Percentiles rank a stretch among this genome's conserved stretches.
Evolutionary conservation across 2,113 vertebrate genomes (phyloP).

Genomic region (Platysternon megacephalum): DNA sequence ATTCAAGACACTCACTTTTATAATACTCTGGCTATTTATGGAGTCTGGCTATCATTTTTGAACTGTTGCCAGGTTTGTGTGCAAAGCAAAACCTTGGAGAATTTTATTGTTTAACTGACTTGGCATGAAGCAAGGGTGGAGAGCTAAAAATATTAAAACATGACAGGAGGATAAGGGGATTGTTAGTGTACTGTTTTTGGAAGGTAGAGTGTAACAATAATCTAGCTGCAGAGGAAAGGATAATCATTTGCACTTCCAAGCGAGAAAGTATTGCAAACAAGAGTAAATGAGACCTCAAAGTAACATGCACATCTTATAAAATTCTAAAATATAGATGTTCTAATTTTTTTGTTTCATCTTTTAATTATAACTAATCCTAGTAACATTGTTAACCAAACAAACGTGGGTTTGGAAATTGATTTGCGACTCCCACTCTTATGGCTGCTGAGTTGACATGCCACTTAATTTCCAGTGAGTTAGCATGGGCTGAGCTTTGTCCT

Average conservation of each 20-base stretch:
- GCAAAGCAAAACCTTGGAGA: conserved; percentile 40
- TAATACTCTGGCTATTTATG: conserved; percentile 61
- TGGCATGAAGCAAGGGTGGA: conserved; percentile 45
- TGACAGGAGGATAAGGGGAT: conserved; percentile 33
- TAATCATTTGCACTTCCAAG: background rate
- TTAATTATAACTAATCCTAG: background rate
- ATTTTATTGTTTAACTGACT: conserved; percentile 62
- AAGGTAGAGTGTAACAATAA: background rate
- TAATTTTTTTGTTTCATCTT: background rate
- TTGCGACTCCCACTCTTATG: background rate
- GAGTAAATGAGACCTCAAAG: background rate
- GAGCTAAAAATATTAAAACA: background rate
- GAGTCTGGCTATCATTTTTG: conserved; percentile 51
- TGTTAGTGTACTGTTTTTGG: background rate
- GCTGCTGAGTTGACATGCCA: background rate
- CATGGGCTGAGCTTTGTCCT: background rate
- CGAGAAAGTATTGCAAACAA: background rate
- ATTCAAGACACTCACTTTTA: conserved; percentile 68
- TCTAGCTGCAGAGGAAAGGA: background rate
- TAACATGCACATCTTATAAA: background rate
- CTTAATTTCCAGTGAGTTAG: background rate
- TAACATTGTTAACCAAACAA: background rate
- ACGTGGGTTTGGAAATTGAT: background rate
- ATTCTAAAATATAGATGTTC: background rate
- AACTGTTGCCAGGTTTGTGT: conserved; percentile 42